Base-by-base conservation (phyloP, 2,113 vertebrate species). In the Labeo catla region DNA sequence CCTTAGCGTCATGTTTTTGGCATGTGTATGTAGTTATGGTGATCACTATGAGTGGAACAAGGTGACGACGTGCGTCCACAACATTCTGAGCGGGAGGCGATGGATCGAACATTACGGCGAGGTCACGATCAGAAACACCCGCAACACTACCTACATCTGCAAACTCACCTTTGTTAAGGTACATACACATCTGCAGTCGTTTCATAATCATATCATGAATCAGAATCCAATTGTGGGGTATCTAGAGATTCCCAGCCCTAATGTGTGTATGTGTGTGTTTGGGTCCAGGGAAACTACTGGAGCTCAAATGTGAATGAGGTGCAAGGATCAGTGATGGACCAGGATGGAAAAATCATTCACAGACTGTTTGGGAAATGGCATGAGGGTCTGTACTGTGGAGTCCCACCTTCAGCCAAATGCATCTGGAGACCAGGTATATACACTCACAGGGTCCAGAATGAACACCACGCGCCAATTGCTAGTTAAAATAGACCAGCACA, bases 31-130 rank as follows among this genome's bases (percentile, higher is more conserved):
- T 66, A 99, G 98, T 92, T 98, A 97, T 43, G 97, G 97, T 88
- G 98, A 99, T 93, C 97, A 96, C 90, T 99, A 98, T 43, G 97
- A 98, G 89, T 99, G 98, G 98, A 99, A 99, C 93, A 99, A 99
- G 94, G 98, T 99, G 92, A 99, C 98, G 87, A 99, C 98, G 2
- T 99, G 98, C 63, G 97, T 99, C 87, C 98, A 99, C 94, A 99
- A 99, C 94, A 99, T 99, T 91, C 97, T 99, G 81, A 99, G 97
- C 78, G 98, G 98, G 66, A 96, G 97, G 54, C 95, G 98, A 83
- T 99, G 98, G 98, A 99, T 99, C 88, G 98, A 99, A 81, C 98
- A 99, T 93, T 99, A 99, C 1, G 98, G 98, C 86, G 98, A 99
- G 93, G 95, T 99, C 89, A 99, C 98, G 61, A 97, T 99, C 91